Evolutionary conservation across 1,140 invertebrate genomes (phyloP).

Genomic region (Frieseomelitta varia): DNA sequence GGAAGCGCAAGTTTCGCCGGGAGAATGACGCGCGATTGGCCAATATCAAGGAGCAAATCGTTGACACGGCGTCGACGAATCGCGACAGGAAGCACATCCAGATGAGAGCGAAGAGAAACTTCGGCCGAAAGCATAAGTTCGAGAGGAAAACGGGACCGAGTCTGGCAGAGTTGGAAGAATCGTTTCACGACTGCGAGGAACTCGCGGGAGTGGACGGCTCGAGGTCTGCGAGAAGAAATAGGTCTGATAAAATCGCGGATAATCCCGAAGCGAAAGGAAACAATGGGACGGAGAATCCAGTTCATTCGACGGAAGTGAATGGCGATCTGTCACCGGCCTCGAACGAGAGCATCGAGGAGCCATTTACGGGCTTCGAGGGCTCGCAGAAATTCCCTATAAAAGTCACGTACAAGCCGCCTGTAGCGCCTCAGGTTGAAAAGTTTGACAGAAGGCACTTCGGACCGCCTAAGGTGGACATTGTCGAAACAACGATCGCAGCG

Average conservation of each 20-base stretch:
- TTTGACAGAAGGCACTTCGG: conserved; percentile 77
- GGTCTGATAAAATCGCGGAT: conserved; percentile 7
- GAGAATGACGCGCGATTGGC: not conserved
- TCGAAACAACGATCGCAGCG: conserved; percentile 40
- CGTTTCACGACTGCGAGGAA: conserved; percentile 13
- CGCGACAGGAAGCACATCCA: not conserved
- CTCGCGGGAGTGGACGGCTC: not conserved
- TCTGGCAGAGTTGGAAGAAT: not conserved
- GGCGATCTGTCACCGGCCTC: not conserved
- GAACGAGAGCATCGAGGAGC: conserved; percentile 57
- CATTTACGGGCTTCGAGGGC: conserved; percentile 72
- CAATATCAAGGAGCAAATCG: not conserved
- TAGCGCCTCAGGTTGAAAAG: conserved; percentile 67
- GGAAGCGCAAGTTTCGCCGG: not conserved
- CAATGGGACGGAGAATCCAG: not conserved
- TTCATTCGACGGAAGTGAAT: not conserved
- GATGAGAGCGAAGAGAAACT: conserved; percentile 18
- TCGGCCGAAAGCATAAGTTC: not conserved
- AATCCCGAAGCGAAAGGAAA: not conserved
- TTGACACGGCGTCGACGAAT: not conserved
- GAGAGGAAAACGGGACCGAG: not conserved
- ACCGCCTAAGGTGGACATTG: conserved; percentile 62
- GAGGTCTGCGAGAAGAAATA: conserved; percentile 4
- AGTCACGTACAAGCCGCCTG: conserved; percentile 69
- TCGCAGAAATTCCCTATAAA: conserved; percentile 74